Base-by-base conservation (phyloP, 1,140 invertebrate species). In the Mycetomoellerius zeteki region DNA sequence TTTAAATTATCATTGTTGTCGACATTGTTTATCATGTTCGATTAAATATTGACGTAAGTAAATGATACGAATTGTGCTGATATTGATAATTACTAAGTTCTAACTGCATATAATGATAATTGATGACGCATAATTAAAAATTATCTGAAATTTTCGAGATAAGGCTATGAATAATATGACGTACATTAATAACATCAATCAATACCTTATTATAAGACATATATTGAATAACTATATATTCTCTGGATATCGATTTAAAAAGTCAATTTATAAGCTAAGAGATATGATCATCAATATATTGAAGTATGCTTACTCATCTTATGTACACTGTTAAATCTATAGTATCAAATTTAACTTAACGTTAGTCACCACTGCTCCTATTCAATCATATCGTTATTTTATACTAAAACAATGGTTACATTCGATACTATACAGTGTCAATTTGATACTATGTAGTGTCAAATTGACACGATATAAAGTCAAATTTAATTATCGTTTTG, bases 1-100 rank as follows among this genome's bases (percentile, higher is more conserved):
- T 30, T 73, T 50, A 73, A 50, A 14, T 62, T 62, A 84, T 64
- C 7, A 73, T 24, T 50, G 19, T 33, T 84, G 33, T 21, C 75
- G 56, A 60, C 19, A 5, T 30, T 60, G n/a, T 14, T 73, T 84
- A 33, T 81, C 54, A n/a, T 21, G 16, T 62, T 33, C 1, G 16
- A 65, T 30, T 78, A 19, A 30, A 60, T 33, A 47, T 24, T 82
- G 54, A 82, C 37, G 19, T 62, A 84, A 60, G 24, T 30, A 10
- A 19, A 5, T 62, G 37, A 1, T 37, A 33, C 7, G 73, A 82
- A 75, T 50, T 73, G 6, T 12, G 19, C 8, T 62, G 37, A 47
- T 24, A 71, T 50, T 60, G 30, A 24, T 3, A 58, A n/a, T 60
- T 75, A 10, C 50, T 80, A 62, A 24, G 52, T 67, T 72, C 19